phyloP scores from a whole-genome alignment of 2,113 vertebrate species.

The Triplophysa dalaica region DNA sequence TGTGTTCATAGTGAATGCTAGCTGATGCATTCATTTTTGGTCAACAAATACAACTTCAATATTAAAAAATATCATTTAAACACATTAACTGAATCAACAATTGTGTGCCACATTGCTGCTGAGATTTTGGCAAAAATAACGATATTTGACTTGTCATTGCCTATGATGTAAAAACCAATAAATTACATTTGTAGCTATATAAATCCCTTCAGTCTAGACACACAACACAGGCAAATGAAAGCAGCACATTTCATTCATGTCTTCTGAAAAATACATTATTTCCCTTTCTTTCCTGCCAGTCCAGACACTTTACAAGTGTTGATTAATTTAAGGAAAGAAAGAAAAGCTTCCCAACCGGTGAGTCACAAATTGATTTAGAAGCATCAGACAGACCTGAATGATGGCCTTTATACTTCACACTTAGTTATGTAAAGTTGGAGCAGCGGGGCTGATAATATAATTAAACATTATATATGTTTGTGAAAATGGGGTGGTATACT shows the following conservation, averaged over 20 bases:
- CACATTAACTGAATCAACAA: no score
- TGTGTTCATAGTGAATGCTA: no score
- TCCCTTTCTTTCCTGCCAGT: constrained; percentile 4
- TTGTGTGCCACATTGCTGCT: no score
- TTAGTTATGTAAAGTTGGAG: not conserved
- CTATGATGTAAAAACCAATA: not conserved
- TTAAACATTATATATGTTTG: no score
- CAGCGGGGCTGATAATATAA: not conserved
- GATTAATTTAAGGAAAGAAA: constrained; percentile 5
- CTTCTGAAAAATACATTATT: constrained; percentile 38
- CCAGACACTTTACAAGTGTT: constrained; percentile 44
- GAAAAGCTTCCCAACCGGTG: constrained; percentile 12
- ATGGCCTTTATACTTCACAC: not conserved
- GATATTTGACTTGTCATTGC: no score
- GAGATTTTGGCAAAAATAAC: no score
- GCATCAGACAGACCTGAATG: constrained; percentile 8
- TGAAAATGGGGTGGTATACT: no score
- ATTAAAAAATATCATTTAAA: no score
- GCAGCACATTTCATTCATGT: constrained; percentile 35
- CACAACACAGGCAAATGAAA: constrained; percentile 22
- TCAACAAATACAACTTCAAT: no score
- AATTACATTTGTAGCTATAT: constrained; percentile 1
- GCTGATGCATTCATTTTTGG: no score
- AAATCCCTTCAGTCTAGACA: constrained; percentile 39
- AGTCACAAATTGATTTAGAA: constrained; percentile 37